Base-by-base conservation (phyloP, 2,113 vertebrate species). In the Leptocoma aspasia region DNA sequence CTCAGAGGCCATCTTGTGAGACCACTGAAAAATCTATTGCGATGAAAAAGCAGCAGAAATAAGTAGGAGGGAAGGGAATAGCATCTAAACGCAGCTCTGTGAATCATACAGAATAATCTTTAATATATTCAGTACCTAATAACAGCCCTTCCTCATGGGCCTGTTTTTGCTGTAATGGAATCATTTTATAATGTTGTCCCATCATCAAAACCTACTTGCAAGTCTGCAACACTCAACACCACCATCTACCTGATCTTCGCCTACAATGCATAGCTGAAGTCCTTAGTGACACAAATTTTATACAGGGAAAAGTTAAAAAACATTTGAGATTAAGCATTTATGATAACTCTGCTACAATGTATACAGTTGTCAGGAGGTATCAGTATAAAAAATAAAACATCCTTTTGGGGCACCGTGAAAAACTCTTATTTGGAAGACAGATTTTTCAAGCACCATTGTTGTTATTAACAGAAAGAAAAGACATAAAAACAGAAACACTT, bases 111-210 rank as follows among this genome's bases (percentile, higher is more conserved):
- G 60, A 96, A 96, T 92, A 96, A 96, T 96, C 45, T 94, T 95
- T 93, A 97, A 95, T 91, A 81, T 81, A 97, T 95, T 97, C 87
- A 89, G 83, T 82, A 97, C 76, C 61, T 97, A 97, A 95, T 97
- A 97, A 94, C 90, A 95, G 72, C 57, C 22, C 49, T 93, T 85
- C 61, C 85, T 96, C 85, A 84, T 41, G 81, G 42, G 27, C 37
- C 56, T 60, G 30, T 92, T 84, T 82, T 57, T 30, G 13, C 45
- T 75, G 39, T 69, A 88, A 59, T 60, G 39, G 76, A 75, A 83
- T 57, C 13, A 57, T 71, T 77, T 81, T 77, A 50, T 56, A 65
- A 52, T 17, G 31, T 68, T 30, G 39, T 63, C 64, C 41, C 42
- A 64, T 21, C 5, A 7, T 37, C 47, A 85, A 86, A 70, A 79